Percentiles rank a stretch among this genome's conserved stretches.
Evolutionary conservation across 2,888 invertebrate species (phyloP).

Genomic region (Drepanosiphum platanoidis): DNA sequence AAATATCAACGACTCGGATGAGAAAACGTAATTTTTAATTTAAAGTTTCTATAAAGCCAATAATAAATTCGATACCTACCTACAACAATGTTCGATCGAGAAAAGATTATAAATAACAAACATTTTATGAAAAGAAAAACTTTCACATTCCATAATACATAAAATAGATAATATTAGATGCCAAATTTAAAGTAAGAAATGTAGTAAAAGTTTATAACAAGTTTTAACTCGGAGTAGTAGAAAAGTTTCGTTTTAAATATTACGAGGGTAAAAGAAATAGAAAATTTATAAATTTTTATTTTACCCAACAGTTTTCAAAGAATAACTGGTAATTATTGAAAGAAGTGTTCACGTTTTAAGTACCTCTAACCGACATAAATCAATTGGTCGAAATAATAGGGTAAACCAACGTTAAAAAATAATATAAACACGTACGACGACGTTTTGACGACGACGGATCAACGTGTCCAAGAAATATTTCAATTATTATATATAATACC

Average conservation of each 20-base stretch:
- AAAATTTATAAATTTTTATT: background rate
- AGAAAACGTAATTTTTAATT: background rate
- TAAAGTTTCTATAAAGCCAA: background rate
- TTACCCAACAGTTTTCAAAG: background rate
- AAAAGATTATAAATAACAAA: constrained; percentile 15
- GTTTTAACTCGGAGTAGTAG: background rate
- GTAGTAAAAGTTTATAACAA: constrained; percentile 39
- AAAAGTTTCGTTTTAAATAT: constrained; percentile 29
- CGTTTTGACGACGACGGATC: too few species aligned
- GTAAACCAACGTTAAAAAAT: too few species aligned
- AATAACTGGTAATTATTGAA: background rate
- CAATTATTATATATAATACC: too few species aligned
- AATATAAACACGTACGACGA: too few species aligned
- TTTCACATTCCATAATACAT: constrained; percentile 5
- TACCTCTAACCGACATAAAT: background rate
- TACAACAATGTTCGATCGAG: background rate
- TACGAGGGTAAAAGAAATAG: background rate
- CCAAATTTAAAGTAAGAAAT: constrained; percentile 39
- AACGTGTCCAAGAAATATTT: too few species aligned
- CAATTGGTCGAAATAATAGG: too few species aligned
- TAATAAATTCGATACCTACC: background rate
- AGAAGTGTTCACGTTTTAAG: background rate
- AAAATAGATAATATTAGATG: constrained; percentile 16
- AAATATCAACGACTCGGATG: too few species aligned
- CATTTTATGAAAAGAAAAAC: constrained; percentile 14